Percentiles rank a stretch among this genome's conserved stretches.
Conservation (phyloP, 1,140 invertebrate species). For the Geopemphigus sp. region DNA sequence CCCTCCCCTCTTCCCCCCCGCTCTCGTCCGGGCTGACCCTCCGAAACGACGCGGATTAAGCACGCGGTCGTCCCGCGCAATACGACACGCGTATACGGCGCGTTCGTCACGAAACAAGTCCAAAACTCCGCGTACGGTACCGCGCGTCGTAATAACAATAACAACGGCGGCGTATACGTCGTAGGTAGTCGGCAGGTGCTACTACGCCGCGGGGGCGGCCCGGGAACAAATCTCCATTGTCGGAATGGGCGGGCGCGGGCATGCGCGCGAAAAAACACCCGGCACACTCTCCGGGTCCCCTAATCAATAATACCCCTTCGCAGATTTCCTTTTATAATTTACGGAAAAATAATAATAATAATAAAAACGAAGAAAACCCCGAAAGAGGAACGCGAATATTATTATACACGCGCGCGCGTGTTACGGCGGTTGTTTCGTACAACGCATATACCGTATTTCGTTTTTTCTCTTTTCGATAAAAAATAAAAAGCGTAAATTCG, state of each 20-base stretch:
- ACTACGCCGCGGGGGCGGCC: constrained; percentile 46
- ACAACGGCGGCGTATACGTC: background rate
- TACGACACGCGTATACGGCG: too few relatives aligned
- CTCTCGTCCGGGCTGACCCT: too few relatives aligned
- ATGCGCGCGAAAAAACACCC: constrained; percentile 46
- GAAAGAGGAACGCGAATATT: background rate
- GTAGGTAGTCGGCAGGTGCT: constrained; percentile 13
- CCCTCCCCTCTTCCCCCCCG: background rate
- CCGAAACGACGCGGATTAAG: too few relatives aligned
- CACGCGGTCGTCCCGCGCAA: too few relatives aligned
- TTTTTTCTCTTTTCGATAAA: background rate
- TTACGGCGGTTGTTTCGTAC: background rate
- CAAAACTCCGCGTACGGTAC: too few relatives aligned
- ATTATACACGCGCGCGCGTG: background rate
- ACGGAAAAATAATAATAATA: constrained; percentile 12
- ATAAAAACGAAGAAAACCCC: background rate
- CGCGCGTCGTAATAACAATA: too few relatives aligned
- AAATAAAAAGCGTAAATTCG: constrained; percentile 18
- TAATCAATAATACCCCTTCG: constrained; percentile 49
- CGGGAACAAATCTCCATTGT: constrained; percentile 49
- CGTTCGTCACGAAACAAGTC: too few relatives aligned
- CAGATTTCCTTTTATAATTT: constrained; percentile 49
- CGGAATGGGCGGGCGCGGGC: constrained; percentile 42
- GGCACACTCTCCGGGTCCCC: constrained; percentile 34
- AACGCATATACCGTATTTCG: background rate